These are phyloP conservation scores for Andrena marginata DNA, from an alignment of 2,888 invertebrate species.

Conservation along the genomic window DNA sequence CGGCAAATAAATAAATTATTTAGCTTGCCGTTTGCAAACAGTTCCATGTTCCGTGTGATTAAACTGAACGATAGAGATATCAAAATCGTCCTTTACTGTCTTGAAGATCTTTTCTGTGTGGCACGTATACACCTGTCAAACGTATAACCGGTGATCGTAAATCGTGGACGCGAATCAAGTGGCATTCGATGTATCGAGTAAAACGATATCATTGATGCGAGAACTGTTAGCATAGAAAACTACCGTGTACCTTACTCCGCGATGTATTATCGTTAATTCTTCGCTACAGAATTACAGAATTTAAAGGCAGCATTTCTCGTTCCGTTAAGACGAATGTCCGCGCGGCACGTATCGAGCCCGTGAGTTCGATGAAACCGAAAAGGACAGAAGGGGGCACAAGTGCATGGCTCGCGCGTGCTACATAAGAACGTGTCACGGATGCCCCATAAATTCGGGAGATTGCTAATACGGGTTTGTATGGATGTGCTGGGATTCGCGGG, in stretches of 20 bases:
- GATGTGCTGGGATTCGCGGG: slow-evolving; percentile 11
- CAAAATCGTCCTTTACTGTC: background rate
- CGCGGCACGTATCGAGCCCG: background rate
- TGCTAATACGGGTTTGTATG: slow-evolving; percentile 16
- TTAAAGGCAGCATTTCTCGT: background rate
- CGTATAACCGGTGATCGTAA: slow-evolving; percentile 14
- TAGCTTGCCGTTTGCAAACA: background rate
- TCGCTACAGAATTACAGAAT: background rate
- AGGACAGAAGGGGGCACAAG: background rate
- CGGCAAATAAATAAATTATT: background rate
- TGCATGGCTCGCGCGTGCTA: background rate
- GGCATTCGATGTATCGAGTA: slow-evolving; percentile 1
- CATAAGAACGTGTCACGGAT: background rate
- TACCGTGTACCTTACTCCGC: background rate
- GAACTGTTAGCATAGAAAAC: slow-evolving; percentile 3
- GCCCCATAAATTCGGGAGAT: slow-evolving; percentile 30
- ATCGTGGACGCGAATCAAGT: slow-evolving; percentile 9
- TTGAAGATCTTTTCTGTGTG: background rate
- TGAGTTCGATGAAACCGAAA: background rate
- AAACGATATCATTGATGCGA: slow-evolving; percentile 14
- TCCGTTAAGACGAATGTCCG: background rate
- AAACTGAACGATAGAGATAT: background rate
- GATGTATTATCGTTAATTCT: background rate
- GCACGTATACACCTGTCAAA: slow-evolving; percentile 39
- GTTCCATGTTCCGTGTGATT: background rate